Conservation (phyloP, 2,113 vertebrate genomes). For the Heterocephalus glaber region DNA sequence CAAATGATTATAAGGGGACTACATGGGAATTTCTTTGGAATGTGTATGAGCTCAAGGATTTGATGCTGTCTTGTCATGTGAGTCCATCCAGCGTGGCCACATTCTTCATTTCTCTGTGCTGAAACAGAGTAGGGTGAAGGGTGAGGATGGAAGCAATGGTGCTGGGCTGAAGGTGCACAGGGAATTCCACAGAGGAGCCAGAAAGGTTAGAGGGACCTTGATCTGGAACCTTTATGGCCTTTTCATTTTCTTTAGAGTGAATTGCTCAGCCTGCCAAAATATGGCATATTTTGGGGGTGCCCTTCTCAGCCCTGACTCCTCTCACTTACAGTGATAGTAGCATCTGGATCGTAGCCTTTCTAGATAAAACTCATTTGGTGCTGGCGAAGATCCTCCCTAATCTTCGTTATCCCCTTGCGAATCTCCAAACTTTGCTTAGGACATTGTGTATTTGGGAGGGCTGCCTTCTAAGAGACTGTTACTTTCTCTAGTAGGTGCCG, state of each 20-base stretch:
- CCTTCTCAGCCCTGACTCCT: neutral
- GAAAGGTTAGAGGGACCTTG: neutral
- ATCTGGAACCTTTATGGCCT: neutral
- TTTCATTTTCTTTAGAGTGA: neutral
- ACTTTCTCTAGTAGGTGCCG: neutral
- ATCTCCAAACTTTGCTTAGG: conserved; percentile 22
- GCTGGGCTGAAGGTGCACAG: neutral
- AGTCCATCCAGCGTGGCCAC: neutral
- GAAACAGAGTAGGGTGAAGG: neutral
- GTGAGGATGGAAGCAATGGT: neutral
- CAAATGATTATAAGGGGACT: neutral
- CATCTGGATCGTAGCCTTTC: neutral
- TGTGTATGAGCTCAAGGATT: neutral
- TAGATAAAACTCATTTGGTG: neutral
- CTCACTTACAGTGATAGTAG: neutral
- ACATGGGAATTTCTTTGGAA: neutral
- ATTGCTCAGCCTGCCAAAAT: neutral
- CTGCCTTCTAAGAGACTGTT: neutral
- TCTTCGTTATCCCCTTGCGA: conserved; percentile 7
- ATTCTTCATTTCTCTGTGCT: neutral
- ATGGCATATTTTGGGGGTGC: neutral
- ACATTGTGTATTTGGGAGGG: neutral
- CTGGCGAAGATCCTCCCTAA: neutral
- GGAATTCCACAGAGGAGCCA: neutral
- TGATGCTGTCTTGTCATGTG: neutral